Base-by-base conservation (phyloP, 2,888 invertebrate genomes). In the Papilio demoleus region DNA sequence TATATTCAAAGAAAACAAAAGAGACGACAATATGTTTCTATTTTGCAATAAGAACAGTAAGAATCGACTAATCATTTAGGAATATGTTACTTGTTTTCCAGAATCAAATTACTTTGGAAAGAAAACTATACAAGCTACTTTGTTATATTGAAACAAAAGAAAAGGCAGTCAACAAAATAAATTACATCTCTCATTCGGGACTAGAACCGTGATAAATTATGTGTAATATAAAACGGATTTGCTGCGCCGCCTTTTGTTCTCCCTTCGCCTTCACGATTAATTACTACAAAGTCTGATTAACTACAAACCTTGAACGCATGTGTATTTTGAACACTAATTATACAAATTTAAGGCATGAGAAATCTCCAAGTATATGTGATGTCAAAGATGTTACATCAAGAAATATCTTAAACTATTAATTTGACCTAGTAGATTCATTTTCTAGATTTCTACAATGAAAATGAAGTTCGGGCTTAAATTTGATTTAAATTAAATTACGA, bases 151-250 rank as follows among this genome's bases (percentile, higher is more conserved):
- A 8, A 53, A 53, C 53, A 53, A 53, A 53, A 31, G 53, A 9
- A 17, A 53, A 53, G 53, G 9, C 12, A 53, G 53, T 31, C 31
- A 53, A 60, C 56, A 31, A 65, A 58, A 65, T 65, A 58, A 65
- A 65, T 65, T 31, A 65, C 65, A 19, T 56, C 65, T 24, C 42
- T 65, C 56, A 65, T 58, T 65, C 65, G 42, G 65, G 56, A 65
- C 56, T 58, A 38, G 40, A 34, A 58, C 11, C 56, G 65, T 65
- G 56, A 65, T 65, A 58, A 65, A 65, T 65, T 65, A 56, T 58
- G 56, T 65, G 56, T 31, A 56, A 65, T 65, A 58, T 65, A 58
- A 65, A 42, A 56, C 40, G 56, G 27, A 56, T 65, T 65, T 40
- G 42, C 31, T 40, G 17, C 17, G 56, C 19, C 56, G n/a, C 24